These are phyloP conservation scores for Danaus plexippus DNA, from an alignment of 1,140 invertebrate genomes.

Conservation along the genomic window DNA sequence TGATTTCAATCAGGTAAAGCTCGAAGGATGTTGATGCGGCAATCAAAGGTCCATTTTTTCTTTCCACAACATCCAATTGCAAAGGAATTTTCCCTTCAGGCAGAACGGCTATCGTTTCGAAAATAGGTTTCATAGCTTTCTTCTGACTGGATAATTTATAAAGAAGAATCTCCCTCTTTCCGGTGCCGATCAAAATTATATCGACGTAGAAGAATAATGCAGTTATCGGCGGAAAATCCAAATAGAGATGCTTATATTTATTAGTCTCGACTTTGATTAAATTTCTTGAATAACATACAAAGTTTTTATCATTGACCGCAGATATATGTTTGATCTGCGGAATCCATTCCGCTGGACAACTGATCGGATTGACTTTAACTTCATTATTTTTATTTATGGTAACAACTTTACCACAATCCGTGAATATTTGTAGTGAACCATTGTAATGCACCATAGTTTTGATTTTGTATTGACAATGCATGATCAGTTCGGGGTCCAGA, in stretches of 20 bases:
- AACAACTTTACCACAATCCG: conserved; percentile 48
- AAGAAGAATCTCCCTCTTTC: conserved; percentile 39
- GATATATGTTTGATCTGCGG: conserved; percentile 49
- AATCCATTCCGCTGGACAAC: conserved; percentile 48
- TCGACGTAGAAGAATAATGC: conserved; percentile 56
- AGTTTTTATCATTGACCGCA: conserved; percentile 47
- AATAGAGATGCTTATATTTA: conserved; percentile 44
- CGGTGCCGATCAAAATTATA: conserved; percentile 42
- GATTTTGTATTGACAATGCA: conserved; percentile 46
- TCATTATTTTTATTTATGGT: conserved; percentile 31
- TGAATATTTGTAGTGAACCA: conserved; percentile 39
- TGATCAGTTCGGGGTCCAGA: conserved; percentile 34
- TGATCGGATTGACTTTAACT: conserved; percentile 30
- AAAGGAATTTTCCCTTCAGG: conserved; percentile 49
- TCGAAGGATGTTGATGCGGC: conserved; percentile 49
- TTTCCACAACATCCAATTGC: conserved; percentile 57
- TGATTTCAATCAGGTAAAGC: conserved; percentile 40
- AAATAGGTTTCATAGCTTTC: conserved; percentile 32
- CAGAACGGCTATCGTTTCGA: conserved; percentile 41
- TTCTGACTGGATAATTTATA: conserved; percentile 48
- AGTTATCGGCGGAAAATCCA: conserved; percentile 51
- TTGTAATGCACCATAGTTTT: conserved; percentile 43
- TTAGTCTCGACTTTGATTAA: conserved; percentile 54
- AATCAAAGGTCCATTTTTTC: conserved; percentile 46
- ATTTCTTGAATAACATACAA: conserved; percentile 54